These are phyloP conservation scores for Trichogramma pretiosum DNA, from an alignment of 1,140 invertebrate species.

Conservation along the genomic window DNA sequence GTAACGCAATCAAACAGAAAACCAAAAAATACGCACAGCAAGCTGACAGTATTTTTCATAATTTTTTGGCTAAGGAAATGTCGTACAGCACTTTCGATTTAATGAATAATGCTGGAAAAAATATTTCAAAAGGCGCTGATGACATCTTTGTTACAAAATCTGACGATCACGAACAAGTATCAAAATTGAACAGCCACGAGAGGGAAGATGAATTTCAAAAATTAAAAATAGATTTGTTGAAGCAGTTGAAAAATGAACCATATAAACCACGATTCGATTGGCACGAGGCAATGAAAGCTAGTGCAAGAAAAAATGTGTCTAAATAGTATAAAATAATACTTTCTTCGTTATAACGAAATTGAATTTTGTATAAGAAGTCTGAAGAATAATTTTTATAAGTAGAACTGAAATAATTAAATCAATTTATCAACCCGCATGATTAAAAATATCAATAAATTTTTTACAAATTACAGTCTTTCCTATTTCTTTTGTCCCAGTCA, in stretches of 20 bases:
- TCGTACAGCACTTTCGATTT: slow-evolving; percentile 8
- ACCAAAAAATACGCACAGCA: neutral
- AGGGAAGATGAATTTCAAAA: slow-evolving; percentile 19
- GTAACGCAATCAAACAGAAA: neutral
- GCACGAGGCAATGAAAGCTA: slow-evolving; percentile 10
- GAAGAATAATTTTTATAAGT: too few relatives aligned
- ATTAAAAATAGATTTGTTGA: slow-evolving; percentile 15
- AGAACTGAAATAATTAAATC: too few relatives aligned
- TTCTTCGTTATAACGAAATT: neutral
- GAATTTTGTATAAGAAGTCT: too few relatives aligned
- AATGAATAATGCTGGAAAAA: neutral
- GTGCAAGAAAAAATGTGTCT: neutral
- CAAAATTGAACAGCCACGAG: too few relatives aligned
- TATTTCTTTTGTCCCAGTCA: too few relatives aligned
- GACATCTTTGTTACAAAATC: neutral
- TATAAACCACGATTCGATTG: slow-evolving; percentile 20
- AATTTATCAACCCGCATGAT: too few relatives aligned
- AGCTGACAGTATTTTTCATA: slow-evolving; percentile 1
- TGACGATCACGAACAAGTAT: slow-evolving; percentile 4
- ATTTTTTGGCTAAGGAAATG: slow-evolving; percentile 19
- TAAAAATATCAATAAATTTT: too few relatives aligned
- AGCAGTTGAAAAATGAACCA: slow-evolving; percentile 9
- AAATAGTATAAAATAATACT: neutral
- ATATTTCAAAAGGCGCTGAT: neutral
- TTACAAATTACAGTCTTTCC: too few relatives aligned